phyloP scores from a whole-genome alignment of 2,797 vertebrate genomes.

The Sebastes kiyomatsui region DNA sequence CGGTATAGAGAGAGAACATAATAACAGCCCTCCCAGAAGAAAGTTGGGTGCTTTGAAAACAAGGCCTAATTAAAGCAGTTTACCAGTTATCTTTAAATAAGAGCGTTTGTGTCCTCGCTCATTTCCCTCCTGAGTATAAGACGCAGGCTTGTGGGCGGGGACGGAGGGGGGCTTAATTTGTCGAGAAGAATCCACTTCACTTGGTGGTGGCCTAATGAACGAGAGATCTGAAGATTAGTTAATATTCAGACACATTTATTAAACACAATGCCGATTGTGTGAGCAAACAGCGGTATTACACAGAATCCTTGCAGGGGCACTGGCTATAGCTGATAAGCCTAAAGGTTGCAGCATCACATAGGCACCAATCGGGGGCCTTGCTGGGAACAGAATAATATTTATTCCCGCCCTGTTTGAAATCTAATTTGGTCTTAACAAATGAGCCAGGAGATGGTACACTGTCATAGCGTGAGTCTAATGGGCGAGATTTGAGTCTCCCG shows the following conservation, averaged over 20 bases:
- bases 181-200: conserved; percentile 59
- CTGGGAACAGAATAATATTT: conserved; percentile 57
- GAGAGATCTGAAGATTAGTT: conserved; percentile 81
- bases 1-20: conserved; percentile 11
- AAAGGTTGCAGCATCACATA: conserved; percentile 46
- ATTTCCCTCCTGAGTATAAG: conserved; percentile 66
- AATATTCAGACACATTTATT: conserved; percentile 76
- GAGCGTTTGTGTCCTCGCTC: conserved; percentile 66
- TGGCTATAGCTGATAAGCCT: conserved; percentile 54
- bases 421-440: conserved; percentile 54
- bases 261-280: conserved; percentile 74
- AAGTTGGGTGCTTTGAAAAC: conserved; percentile 66
- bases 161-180: conserved; percentile 58
- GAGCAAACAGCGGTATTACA: conserved; percentile 71
- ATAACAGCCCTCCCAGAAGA: conserved; percentile 42
- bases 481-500: conserved; percentile 24
- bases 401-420: conserved; percentile 58
- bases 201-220: conserved; percentile 72
- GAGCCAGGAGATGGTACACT: not conserved
- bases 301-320: conserved; percentile 55
- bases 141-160: conserved; percentile 43
- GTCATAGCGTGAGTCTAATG: conserved; percentile 43
- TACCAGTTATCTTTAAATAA: conserved; percentile 75
- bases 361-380: conserved; percentile 48
- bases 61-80: conserved; percentile 72